Conservation (phyloP, 1,140 invertebrate genomes). For the Elysia chlorotica region DNA sequence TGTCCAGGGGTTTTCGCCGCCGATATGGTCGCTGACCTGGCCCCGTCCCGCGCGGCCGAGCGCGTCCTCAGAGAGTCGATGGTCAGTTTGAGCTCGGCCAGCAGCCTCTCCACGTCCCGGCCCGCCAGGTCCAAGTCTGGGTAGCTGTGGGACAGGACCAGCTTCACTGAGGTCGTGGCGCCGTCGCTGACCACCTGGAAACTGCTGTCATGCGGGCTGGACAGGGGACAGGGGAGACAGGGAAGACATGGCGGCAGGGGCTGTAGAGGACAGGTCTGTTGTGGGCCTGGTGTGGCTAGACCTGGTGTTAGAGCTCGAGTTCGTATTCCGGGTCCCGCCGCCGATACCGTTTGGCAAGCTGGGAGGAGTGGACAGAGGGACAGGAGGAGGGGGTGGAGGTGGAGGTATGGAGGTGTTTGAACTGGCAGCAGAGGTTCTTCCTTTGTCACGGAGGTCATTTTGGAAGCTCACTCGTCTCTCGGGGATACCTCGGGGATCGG, state of each 20-base stretch:
- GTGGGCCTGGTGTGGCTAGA: neutral
- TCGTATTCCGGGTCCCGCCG: no score
- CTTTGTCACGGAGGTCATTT: no score
- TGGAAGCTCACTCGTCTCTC: neutral
- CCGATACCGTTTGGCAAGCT: no score
- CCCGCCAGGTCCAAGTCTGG: constrained; percentile 29
- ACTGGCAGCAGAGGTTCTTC: neutral
- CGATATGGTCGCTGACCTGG: no score
- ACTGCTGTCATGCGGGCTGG: neutral
- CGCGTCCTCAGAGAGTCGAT: constrained; percentile 46
- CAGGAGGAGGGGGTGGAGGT: neutral
- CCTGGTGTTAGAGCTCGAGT: no score
- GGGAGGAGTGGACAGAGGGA: no score
- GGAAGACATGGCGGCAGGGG: no score
- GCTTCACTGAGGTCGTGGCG: neutral
- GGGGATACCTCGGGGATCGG: no score
- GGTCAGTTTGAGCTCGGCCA: constrained; percentile 47
- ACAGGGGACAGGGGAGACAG: neutral
- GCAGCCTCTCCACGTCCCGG: constrained; percentile 47
- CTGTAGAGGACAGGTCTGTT: neutral
- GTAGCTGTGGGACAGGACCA: neutral
- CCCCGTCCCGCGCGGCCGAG: constrained; percentile 38
- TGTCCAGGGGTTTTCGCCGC: constrained; percentile 41
- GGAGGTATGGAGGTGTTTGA: neutral
- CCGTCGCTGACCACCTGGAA: neutral